Conservation (phyloP, 1,140 invertebrate genomes). For the Epicauta chinensis region DNA sequence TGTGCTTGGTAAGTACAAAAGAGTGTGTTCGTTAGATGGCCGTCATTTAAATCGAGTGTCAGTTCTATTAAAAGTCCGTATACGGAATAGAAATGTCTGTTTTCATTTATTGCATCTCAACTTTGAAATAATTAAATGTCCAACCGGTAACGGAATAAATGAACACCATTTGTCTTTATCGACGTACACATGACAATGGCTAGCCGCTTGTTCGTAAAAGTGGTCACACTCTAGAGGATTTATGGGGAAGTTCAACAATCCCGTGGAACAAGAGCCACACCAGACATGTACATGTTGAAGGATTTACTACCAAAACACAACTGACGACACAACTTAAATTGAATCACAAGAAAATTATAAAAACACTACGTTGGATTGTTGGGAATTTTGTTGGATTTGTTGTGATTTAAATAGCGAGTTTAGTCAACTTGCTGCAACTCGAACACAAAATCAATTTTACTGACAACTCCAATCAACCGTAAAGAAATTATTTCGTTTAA, state of each 20-base stretch:
- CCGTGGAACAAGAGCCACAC: background rate
- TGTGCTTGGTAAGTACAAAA: background rate
- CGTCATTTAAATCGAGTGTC: background rate
- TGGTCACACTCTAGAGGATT: conserved; percentile 1
- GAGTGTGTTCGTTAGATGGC: background rate
- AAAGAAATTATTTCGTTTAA: no score
- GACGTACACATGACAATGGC: conserved; percentile 10
- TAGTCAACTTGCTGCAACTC: no score
- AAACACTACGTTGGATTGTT: no score
- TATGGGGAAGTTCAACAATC: conserved; percentile 3
- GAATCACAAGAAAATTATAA: no score
- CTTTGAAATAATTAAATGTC: conserved; percentile 15
- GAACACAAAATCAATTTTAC: no score
- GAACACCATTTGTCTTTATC: conserved; percentile 11
- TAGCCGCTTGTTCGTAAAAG: conserved; percentile 1
- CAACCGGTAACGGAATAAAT: conserved; percentile 7
- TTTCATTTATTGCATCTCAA: conserved; percentile 15
- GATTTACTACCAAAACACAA: no score
- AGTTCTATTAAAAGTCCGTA: conserved; percentile 9
- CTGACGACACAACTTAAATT: no score
- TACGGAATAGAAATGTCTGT: conserved; percentile 6
- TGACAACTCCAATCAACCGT: no score
- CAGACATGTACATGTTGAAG: no score
- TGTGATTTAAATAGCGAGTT: no score
- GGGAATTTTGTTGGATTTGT: no score